These are phyloP conservation scores for Cirrhinus molitorella DNA, from an alignment of 2,797 vertebrate genomes.

Conservation along the genomic window DNA sequence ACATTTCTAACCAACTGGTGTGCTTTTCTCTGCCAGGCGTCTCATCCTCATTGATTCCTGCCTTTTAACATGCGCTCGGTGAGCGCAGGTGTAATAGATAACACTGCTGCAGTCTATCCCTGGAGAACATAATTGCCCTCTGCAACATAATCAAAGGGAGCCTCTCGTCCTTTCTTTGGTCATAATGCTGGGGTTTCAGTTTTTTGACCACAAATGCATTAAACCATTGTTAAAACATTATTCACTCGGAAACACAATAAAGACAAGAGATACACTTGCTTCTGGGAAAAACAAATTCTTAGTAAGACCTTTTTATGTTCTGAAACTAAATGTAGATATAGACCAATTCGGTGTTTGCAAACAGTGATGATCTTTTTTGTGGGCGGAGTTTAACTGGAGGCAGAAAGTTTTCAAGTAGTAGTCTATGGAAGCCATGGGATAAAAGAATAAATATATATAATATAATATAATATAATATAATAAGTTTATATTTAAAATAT, in stretches of 20 bases:
- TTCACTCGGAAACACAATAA: slow-evolving; percentile 11
- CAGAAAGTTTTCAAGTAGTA: too few species aligned
- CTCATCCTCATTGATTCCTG: slow-evolving; percentile 80
- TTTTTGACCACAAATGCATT: background rate
- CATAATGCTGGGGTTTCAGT: slow-evolving; percentile 3
- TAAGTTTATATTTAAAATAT: too few species aligned
- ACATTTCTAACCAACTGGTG: slow-evolving; percentile 79
- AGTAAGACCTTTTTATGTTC: background rate
- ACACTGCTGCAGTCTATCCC: slow-evolving; percentile 61
- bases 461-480: too few species aligned
- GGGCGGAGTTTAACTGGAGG: too few species aligned
- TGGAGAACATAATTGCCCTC: slow-evolving; percentile 38
- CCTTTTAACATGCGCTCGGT: slow-evolving; percentile 68
- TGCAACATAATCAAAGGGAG: slow-evolving; percentile 42
- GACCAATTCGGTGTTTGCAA: too few species aligned
- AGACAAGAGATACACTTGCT: background rate
- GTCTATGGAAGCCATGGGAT: too few species aligned
- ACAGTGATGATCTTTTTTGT: too few species aligned
- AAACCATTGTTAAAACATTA: slow-evolving; percentile 1
- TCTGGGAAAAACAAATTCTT: slow-evolving; percentile 4
- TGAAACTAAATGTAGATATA: background rate
- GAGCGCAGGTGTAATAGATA: slow-evolving; percentile 59
- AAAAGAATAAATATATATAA: too few species aligned
- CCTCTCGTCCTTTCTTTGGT: slow-evolving; percentile 34
- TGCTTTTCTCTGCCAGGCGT: slow-evolving; percentile 72